Percentiles rank a stretch among this genome's conserved stretches.
phyloP scores from a whole-genome alignment of 2,888 invertebrate species.

The Lepidochitona cinerea region DNA sequence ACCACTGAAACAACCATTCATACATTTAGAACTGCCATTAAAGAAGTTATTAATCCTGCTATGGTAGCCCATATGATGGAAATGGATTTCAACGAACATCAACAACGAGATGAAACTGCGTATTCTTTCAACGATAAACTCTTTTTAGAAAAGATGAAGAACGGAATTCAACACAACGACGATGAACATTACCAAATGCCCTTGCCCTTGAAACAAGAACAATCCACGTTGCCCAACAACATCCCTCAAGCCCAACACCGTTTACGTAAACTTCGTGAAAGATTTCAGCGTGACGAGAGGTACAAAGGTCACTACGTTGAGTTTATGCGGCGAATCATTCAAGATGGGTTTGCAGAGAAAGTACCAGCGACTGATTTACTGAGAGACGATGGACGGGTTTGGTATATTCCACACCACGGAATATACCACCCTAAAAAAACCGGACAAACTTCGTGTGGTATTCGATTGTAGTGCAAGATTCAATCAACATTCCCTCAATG shows the following conservation, averaged over 20 bases:
- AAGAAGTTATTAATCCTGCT: not conserved
- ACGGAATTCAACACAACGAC: not conserved
- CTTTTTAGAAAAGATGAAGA: not conserved
- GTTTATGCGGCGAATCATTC: conserved; percentile 17
- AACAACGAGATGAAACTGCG: no score
- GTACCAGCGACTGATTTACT: not conserved
- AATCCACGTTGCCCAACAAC: conserved; percentile 18
- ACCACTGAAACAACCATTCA: not conserved
- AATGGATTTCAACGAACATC: not conserved
- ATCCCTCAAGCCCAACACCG: conserved; percentile 9
- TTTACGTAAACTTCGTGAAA: not conserved
- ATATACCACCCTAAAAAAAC: conserved; percentile 3
- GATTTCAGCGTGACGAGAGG: not conserved
- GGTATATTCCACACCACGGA: conserved; percentile 19
- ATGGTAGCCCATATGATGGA: not conserved
- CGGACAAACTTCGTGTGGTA: conserved; percentile 10
- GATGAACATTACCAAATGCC: conserved; percentile 2
- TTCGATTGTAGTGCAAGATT: no score
- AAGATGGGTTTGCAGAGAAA: not conserved
- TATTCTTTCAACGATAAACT: no score
- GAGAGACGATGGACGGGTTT: not conserved
- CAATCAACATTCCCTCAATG: no score
- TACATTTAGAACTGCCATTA: not conserved
- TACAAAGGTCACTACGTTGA: conserved; percentile 10
- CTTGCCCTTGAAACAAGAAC: conserved; percentile 9